Conservation (phyloP, 1,140 invertebrate species). For the Sinella curviseta region DNA sequence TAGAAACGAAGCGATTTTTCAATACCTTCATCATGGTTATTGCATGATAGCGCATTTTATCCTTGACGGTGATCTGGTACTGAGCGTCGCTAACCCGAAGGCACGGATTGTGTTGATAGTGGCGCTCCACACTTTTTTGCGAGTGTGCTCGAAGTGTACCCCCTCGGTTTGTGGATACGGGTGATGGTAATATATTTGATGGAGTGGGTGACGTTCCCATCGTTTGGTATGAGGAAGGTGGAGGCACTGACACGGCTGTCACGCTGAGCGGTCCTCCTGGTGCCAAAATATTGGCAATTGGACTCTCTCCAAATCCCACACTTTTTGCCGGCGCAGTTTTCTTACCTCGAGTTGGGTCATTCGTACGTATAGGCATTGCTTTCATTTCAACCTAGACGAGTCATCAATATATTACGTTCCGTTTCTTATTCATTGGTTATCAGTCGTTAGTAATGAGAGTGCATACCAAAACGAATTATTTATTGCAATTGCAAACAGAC, state of each 20-base stretch:
- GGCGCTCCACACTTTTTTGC: background rate
- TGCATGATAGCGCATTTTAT: conserved; percentile 90
- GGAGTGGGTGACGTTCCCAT: background rate
- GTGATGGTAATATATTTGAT: background rate
- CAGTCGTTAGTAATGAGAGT: too few relatives aligned
- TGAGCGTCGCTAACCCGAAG: conserved; percentile 66
- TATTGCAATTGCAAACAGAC: too few relatives aligned
- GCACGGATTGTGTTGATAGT: conserved; percentile 49
- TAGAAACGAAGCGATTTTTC: too few relatives aligned
- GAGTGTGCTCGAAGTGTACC: background rate
- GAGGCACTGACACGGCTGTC: background rate
- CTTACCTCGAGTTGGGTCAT: conserved; percentile 52
- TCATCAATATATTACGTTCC: conserved; percentile 31
- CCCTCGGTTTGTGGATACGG: background rate
- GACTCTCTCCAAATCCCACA: conserved; percentile 36
- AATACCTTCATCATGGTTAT: conserved; percentile 86
- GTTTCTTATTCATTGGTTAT: too few relatives aligned
- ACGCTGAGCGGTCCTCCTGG: background rate
- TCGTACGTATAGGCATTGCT: conserved; percentile 70
- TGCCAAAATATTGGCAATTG: conserved; percentile 31
- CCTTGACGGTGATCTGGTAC: conserved; percentile 83
- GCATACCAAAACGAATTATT: too few relatives aligned
- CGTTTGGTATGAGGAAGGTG: conserved; percentile 12
- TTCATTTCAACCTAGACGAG: conserved; percentile 74
- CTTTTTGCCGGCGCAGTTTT: background rate